These are phyloP conservation scores for Lerista edwardsae DNA, from an alignment of 2,797 vertebrate species.

Conservation along the genomic window DNA sequence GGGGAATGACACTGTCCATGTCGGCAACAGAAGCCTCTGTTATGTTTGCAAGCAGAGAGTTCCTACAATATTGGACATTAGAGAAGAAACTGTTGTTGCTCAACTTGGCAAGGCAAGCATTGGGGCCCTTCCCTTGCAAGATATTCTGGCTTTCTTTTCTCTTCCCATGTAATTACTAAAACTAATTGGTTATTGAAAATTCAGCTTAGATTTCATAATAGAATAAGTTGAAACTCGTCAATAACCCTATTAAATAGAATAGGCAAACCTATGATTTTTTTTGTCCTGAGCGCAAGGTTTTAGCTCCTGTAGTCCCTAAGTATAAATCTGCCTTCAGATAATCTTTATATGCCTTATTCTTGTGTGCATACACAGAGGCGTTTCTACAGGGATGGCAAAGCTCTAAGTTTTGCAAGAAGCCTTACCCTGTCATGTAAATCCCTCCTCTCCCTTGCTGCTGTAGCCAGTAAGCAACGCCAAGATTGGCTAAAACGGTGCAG, in stretches of 20 bases:
- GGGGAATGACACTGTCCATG: not conserved
- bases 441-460: no score
- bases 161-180: constrained; percentile 38
- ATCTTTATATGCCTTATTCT: constrained; percentile 23
- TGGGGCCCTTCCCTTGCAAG: not conserved
- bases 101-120: not conserved
- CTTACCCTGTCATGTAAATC: no score
- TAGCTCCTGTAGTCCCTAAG: constrained; percentile 25
- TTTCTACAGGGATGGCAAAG: no score
- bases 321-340: constrained; percentile 53
- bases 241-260: constrained; percentile 49
- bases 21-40: constrained; percentile 7
- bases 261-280: constrained; percentile 37
- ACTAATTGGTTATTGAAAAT: constrained; percentile 60
- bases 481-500: no score
- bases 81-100: not conserved
- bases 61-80: not conserved
- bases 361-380: constrained; percentile 39
- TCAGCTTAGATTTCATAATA: constrained; percentile 56
- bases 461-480: no score
- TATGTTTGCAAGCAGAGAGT: constrained; percentile 20
- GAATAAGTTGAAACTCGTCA: constrained; percentile 43
- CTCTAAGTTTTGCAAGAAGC: no score
- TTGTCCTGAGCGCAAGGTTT: constrained; percentile 12
- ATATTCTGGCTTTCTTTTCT: constrained; percentile 6